Conservation (phyloP, 2,113 vertebrate species). For the Etheostoma spectabile region DNA sequence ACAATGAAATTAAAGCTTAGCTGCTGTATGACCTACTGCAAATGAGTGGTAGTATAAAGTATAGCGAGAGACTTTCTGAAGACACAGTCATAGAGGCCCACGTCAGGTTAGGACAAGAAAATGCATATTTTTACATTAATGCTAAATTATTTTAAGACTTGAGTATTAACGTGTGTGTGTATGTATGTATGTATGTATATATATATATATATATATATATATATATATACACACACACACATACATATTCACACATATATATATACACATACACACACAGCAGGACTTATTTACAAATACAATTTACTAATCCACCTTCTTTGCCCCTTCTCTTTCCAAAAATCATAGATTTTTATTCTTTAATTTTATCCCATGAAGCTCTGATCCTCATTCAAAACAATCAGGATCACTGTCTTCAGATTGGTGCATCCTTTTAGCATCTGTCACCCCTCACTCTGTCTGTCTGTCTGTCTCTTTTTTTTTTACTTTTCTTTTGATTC, state of each 20-base stretch:
- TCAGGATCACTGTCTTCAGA: conserved; percentile 73
- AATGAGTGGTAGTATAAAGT: neutral
- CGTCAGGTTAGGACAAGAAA: neutral
- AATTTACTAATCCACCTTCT: conserved; percentile 73
- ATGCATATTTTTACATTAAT: neutral
- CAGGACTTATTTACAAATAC: neutral
- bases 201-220: neutral
- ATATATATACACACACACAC: neutral
- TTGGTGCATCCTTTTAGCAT: conserved; percentile 59
- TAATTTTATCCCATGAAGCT: conserved; percentile 91
- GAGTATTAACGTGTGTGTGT: too few relatives aligned
- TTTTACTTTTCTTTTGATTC: conserved; percentile 63
- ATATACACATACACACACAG: neutral
- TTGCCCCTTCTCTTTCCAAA: conserved; percentile 82
- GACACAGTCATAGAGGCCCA: neutral
- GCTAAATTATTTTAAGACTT: neutral
- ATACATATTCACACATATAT: too few relatives aligned
- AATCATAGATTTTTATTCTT: conserved; percentile 91
- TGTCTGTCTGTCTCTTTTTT: conserved; percentile 54
- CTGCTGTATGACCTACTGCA: neutral
- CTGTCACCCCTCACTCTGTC: conserved; percentile 27
- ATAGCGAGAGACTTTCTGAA: neutral
- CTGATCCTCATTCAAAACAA: conserved; percentile 75
- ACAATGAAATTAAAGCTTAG: neutral
- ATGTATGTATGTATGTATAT: too few relatives aligned